These are phyloP conservation scores for Aricia artaxerxes DNA, from an alignment of 2,888 invertebrate species.

Conservation along the genomic window DNA sequence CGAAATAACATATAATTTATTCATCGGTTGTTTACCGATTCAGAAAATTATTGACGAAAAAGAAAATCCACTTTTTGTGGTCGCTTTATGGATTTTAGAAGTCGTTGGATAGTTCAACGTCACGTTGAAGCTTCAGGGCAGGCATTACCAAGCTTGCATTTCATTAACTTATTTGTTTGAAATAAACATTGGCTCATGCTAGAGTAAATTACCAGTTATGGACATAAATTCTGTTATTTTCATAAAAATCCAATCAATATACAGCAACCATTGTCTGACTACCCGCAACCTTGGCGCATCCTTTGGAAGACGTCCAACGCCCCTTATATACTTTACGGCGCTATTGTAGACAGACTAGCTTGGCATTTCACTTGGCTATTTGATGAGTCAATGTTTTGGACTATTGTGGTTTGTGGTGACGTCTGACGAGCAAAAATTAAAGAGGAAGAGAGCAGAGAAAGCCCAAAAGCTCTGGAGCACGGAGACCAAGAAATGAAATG, in stretches of 20 bases:
- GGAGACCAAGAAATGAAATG: neutral
- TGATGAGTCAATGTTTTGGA: neutral
- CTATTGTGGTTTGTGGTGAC: neutral
- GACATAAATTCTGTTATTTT: neutral
- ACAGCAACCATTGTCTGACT: slow-evolving; percentile 18
- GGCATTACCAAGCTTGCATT: too few species aligned
- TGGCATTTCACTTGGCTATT: neutral
- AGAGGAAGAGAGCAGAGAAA: neutral
- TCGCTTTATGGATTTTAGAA: neutral
- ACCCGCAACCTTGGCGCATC: slow-evolving; percentile 35
- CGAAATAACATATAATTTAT: neutral
- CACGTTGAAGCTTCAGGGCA: too few species aligned
- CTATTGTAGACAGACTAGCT: slow-evolving; percentile 9
- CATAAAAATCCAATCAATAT: slow-evolving; percentile 19
- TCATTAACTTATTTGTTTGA: too few species aligned
- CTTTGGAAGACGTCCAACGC: slow-evolving; percentile 39
- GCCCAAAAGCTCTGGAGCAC: neutral
- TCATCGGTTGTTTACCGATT: neutral
- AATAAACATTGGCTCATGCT: neutral
- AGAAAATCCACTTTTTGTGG: neutral
- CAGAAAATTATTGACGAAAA: neutral
- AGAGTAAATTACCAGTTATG: neutral
- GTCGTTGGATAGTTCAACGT: too few species aligned
- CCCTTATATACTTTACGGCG: slow-evolving; percentile 19
- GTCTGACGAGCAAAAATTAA: too few species aligned